Base-by-base conservation (phyloP, 23 tunicate species). In the Trididemnum clinides region DNA sequence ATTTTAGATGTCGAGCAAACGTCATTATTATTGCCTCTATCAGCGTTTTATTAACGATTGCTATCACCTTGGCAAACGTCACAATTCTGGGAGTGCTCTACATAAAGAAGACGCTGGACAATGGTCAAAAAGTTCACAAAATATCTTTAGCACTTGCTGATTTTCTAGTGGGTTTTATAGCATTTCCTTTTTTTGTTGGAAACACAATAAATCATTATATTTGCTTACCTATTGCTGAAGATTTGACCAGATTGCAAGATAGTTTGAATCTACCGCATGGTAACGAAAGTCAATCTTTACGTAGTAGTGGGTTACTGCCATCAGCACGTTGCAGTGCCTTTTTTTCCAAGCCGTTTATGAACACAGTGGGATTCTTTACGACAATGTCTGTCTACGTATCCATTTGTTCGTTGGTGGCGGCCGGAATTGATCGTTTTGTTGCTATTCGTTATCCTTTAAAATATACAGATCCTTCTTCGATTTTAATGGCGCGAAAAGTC, bases 1-100 rank as follows among this genome's bases (percentile, higher is more conserved):
- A n/a, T 64, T 88, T 88, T 78, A 89, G 93, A 32, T 89, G 93
- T 59, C 77, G 65, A 23, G 18, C 76, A 38, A 87, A 81, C 57
- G 58, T 89, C 22, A 33, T 51, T 5, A 49, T 75, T 3, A 26
- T 64, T 7, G 51, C 50, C 6, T 37, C 75, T 0, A 0, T 83
- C 38, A 49, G 87, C 38, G 82, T 39, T 0, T 4, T 88, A 7
- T 78, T 89, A 2, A 88, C 84, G 12, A 26, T 89, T 0, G 66
- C 64, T 0, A 83, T 75, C 15, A 34, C 69, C 34, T 28, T 82
- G 19, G 69, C 51, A 64, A 89, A 89, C 64, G 64, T 65, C 2
- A 82, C 83, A 21, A 84, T 89, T 33, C 64, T 89, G 30, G 75
- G 51, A 10, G 93, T 84, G 6, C 75, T 85, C 35, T 51, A 54